A percentile compares a stretch with the other conserved stretches of the same genome.
Evolutionary conservation across 2,113 vertebrate genomes (phyloP).

Genomic region (Laterallus jamaicensis): DNA sequence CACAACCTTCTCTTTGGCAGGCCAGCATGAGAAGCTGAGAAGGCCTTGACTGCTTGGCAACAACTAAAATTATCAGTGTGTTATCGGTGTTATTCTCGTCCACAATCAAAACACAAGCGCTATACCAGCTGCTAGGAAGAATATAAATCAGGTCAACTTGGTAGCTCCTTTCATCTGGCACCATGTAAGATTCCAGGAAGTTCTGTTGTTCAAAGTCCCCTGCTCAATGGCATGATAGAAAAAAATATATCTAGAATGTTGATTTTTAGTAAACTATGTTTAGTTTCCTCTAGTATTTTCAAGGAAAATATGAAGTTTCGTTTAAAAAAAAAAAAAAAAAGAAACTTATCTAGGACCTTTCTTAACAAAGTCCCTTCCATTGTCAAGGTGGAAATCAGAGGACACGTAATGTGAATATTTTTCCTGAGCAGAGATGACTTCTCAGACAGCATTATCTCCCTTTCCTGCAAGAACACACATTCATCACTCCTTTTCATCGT

Average conservation of each 20-base stretch:
- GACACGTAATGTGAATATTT: neutral
- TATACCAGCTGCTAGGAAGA: no score
- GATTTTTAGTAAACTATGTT: neutral
- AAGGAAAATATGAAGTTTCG: neutral
- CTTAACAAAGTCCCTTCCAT: neutral
- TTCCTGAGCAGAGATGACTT: neutral
- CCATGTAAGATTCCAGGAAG: neutral
- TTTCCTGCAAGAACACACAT: conserved; percentile 2
- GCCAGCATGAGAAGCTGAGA: no score
- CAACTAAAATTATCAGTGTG: no score
- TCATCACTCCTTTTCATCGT: conserved; percentile 38
- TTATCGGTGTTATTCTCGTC: no score
- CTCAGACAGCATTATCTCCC: conserved; percentile 6
- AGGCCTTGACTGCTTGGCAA: no score
- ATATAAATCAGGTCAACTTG: neutral
- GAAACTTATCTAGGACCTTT: neutral
- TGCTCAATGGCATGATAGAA: neutral
- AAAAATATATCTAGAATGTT: neutral
- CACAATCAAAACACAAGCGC: no score
- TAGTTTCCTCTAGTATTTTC: neutral
- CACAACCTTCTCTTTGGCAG: no score
- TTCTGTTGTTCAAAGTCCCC: neutral
- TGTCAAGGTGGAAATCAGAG: neutral
- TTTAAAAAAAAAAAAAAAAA: neutral
- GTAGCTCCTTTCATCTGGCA: neutral